A percentile compares a stretch with the other conserved stretches of the same genome.
phyloP scores from a whole-genome alignment of 2,797 vertebrate species.

The Molothrus aeneus region DNA sequence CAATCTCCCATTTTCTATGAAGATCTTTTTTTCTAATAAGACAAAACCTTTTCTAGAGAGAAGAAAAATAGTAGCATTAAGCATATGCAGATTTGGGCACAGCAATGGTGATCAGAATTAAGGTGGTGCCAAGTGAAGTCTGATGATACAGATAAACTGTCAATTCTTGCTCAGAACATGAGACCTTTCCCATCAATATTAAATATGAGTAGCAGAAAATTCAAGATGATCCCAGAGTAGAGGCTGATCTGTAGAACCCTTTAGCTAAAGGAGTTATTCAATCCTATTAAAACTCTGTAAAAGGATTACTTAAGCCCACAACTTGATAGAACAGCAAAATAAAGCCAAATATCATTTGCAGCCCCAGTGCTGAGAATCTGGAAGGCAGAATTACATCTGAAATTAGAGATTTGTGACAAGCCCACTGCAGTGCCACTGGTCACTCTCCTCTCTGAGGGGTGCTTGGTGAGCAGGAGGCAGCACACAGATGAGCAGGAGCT shows the following conservation, averaged over 20 bases:
- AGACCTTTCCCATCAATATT: background rate
- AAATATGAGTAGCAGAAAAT: background rate
- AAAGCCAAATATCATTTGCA: background rate
- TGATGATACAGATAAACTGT: background rate
- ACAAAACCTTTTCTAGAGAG: background rate
- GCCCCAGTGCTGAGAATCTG: background rate
- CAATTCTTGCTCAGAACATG: background rate
- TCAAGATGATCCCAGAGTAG: background rate
- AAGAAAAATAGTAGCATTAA: background rate
- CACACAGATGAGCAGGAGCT: background rate
- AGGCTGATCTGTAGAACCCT: background rate
- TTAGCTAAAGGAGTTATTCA: background rate
- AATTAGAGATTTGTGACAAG: background rate
- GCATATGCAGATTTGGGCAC: background rate
- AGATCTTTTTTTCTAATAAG: background rate
- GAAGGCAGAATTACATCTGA: background rate
- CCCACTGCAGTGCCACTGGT: rapidly evolving
- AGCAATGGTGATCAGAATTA: background rate
- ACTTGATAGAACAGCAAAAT: background rate
- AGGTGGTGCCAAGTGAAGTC: background rate
- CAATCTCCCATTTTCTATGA: background rate
- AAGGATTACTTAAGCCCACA: background rate
- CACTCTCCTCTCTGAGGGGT: background rate
- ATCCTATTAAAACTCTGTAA: background rate
- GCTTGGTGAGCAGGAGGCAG: background rate